Evolutionary conservation across 2,113 vertebrate genomes (phyloP).

Genomic region (Cheirogaleus medius): DNA sequence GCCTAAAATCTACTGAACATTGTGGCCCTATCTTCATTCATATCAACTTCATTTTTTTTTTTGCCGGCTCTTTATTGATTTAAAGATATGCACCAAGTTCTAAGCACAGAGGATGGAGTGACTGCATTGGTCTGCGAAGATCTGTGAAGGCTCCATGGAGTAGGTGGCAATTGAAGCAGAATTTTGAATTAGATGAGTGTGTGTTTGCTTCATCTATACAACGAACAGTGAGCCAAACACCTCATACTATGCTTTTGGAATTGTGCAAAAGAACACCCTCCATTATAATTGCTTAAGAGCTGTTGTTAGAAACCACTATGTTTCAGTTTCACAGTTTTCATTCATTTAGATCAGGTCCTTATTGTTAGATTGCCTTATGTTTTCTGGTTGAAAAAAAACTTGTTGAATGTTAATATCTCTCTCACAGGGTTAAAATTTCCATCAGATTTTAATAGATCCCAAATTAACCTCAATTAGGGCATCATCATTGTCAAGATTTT

Average conservation of each 20-base stretch:
- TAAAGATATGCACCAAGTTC: not conserved
- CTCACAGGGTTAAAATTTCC: slow-evolving; percentile 57
- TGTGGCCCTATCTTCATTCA: not conserved
- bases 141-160: not conserved
- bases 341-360: not conserved
- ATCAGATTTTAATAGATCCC: slow-evolving; percentile 51
- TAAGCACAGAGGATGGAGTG: not conserved
- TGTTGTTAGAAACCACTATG: not conserved
- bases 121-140: not conserved
- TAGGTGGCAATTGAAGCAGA: not conserved
- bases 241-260: not conserved
- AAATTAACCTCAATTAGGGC: slow-evolving; percentile 60
- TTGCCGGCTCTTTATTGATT: not conserved
- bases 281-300: not conserved
- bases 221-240: not conserved
- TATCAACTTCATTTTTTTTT: not conserved
- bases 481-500: slow-evolving; percentile 56
- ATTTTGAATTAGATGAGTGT: not conserved
- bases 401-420: not conserved
- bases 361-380: not conserved
- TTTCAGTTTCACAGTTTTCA: not conserved
- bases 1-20: not conserved
- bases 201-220: not conserved
- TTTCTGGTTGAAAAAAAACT: not conserved
- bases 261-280: not conserved